Conservation (phyloP, 2,888 invertebrate species). For the Agonopterix alstromeriana region DNA sequence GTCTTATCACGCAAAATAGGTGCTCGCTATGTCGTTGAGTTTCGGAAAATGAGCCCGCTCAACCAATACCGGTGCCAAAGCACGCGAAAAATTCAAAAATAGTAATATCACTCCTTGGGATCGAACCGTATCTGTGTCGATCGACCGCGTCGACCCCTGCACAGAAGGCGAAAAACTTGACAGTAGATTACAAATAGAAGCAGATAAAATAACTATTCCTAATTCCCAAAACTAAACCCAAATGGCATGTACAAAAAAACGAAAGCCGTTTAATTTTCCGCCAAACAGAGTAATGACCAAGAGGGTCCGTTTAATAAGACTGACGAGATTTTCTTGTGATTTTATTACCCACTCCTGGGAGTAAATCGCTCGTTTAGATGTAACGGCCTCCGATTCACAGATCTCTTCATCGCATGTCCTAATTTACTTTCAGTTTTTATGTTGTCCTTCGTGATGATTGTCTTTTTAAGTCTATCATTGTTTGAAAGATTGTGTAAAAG, state of each 20-base stretch:
- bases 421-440: conserved; percentile 43
- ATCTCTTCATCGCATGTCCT: conserved; percentile 41
- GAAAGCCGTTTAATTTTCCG: conserved; percentile 49
- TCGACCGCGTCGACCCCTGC: too few relatives aligned
- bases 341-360: conserved; percentile 49
- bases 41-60: too few relatives aligned
- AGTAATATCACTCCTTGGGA: too few relatives aligned
- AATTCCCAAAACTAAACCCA: conserved; percentile 6
- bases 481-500: too few relatives aligned
- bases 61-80: too few relatives aligned
- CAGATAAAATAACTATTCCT: too few relatives aligned
- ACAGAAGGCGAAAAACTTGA: too few relatives aligned
- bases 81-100: too few relatives aligned
- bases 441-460: conserved; percentile 11
- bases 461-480: not conserved
- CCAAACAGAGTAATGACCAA: conserved; percentile 48
- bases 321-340: conserved; percentile 47
- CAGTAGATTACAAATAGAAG: too few relatives aligned
- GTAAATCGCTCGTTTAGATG: conserved; percentile 50
- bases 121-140: too few relatives aligned
- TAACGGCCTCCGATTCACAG: conserved; percentile 49
- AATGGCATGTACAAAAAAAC: conserved; percentile 27
- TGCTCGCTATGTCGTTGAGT: too few relatives aligned
- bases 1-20: too few relatives aligned
- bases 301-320: conserved; percentile 45